phyloP scores from a whole-genome alignment of 2,797 vertebrate genomes.

The Malurus splendens region DNA sequence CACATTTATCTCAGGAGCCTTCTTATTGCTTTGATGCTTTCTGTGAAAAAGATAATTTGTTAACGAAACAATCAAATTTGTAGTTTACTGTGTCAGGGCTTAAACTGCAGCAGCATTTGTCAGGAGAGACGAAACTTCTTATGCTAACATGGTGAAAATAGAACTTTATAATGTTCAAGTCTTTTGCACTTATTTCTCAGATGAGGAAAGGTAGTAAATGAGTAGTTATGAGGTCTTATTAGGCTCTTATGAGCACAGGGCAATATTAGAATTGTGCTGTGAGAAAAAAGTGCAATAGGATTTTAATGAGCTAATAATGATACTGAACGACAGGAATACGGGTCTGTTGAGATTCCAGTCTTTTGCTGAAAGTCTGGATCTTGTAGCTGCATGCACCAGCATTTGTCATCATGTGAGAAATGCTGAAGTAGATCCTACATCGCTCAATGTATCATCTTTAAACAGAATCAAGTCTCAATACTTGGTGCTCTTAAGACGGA shows the following conservation, averaged over 20 bases:
- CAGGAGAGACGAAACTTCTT: neutral
- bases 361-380: neutral
- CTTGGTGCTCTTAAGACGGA: neutral
- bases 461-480: neutral
- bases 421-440: neutral
- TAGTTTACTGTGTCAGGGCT: neutral
- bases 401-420: neutral
- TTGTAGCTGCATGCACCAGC: neutral
- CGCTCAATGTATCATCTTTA: neutral
- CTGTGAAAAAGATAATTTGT: neutral
- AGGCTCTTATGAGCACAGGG: neutral
- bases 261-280: neutral
- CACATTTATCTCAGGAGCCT: neutral
- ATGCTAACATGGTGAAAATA: neutral
- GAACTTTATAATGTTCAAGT: neutral
- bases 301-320: neutral
- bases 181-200: neutral
- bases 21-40: conserved; percentile 19
- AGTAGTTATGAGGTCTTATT: neutral
- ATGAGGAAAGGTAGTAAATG: neutral
- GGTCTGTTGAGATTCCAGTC: neutral
- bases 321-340: neutral
- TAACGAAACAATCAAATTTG: neutral
- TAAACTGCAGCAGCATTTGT: neutral
- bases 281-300: neutral